Evolutionary conservation across 2,797 vertebrate genomes (phyloP).

Genomic region (Amblyopsis hoosieri): DNA sequence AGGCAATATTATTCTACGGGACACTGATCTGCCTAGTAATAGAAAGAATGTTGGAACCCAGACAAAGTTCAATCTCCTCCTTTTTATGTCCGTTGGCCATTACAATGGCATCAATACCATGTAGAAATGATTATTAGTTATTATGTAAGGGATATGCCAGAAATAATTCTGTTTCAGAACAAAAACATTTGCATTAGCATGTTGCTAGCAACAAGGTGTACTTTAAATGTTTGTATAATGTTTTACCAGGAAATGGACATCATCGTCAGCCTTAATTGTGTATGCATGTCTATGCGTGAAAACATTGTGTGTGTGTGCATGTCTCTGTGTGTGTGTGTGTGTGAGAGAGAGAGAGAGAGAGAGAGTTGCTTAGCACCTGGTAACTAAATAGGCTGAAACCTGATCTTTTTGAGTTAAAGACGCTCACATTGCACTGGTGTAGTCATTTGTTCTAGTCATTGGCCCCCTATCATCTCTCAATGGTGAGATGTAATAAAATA

Average conservation of each 20-base stretch:
- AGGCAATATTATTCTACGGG: conserved; percentile 18
- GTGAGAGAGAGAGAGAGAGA: not conserved
- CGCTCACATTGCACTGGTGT: conserved; percentile 29
- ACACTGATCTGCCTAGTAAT: conserved; percentile 1
- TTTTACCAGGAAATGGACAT: conserved; percentile 47
- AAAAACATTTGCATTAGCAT: conserved; percentile 31
- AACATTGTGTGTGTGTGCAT: conserved; percentile 26
- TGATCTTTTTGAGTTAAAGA: conserved; percentile 54
- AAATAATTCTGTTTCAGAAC: conserved; percentile 15
- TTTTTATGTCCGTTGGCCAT: not conserved
- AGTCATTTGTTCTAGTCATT: conserved; percentile 22
- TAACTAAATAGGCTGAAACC: conserved; percentile 67
- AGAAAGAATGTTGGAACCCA: conserved; percentile 13
- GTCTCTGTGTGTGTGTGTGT: conserved; percentile 8
- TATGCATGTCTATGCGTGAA: not conserved
- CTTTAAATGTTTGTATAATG: conserved; percentile 42
- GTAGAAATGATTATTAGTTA: no score
- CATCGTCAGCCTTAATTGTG: conserved; percentile 16
- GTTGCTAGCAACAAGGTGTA: conserved; percentile 34
- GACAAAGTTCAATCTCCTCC: not conserved
- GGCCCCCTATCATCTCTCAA: conserved; percentile 16
- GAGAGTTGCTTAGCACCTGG: conserved; percentile 66
- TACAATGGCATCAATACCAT: no score
- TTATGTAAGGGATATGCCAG: conserved; percentile 2
- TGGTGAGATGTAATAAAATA: conserved; percentile 9